Conservation (phyloP, 2,888 invertebrate genomes). For the Cryptosula pallasiana region DNA sequence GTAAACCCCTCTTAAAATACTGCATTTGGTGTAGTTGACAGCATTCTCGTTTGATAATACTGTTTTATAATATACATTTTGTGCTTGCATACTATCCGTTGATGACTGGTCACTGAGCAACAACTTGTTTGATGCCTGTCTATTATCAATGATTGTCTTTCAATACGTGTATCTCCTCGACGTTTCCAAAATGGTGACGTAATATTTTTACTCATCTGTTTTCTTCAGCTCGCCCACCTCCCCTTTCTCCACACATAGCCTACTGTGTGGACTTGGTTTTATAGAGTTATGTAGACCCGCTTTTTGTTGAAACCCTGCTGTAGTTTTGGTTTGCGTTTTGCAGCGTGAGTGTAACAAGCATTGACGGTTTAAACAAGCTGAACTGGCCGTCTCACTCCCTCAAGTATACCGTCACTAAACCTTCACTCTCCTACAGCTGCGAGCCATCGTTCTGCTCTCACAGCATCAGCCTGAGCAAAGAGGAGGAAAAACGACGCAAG, state of each 20-base stretch:
- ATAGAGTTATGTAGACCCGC: neutral
- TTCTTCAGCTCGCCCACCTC: neutral
- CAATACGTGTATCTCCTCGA: neutral
- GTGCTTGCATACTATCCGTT: slow-evolving; percentile 20
- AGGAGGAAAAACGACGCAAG: slow-evolving; percentile 1
- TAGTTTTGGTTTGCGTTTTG: no score
- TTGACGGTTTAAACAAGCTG: neutral
- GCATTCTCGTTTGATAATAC: slow-evolving; percentile 23
- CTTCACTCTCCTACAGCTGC: slow-evolving; percentile 9
- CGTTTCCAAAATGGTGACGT: neutral
- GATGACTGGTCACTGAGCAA: slow-evolving; percentile 7
- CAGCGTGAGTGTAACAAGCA: neutral
- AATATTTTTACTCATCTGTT: neutral
- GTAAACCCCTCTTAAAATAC: slow-evolving; percentile 8
- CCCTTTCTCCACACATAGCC: neutral
- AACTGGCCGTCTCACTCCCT: neutral
- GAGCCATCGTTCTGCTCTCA: slow-evolving; percentile 6
- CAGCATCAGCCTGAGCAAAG: slow-evolving; percentile 15
- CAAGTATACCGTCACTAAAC: neutral
- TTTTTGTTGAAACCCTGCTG: neutral
- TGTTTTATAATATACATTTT: slow-evolving; percentile 23
- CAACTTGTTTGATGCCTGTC: neutral
- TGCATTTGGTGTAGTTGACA: slow-evolving; percentile 24
- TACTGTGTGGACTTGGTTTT: neutral
- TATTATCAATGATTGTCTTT: neutral